These are phyloP conservation scores for Heterocephalus glaber DNA, from an alignment of 2,113 vertebrate species.

Conservation along the genomic window DNA sequence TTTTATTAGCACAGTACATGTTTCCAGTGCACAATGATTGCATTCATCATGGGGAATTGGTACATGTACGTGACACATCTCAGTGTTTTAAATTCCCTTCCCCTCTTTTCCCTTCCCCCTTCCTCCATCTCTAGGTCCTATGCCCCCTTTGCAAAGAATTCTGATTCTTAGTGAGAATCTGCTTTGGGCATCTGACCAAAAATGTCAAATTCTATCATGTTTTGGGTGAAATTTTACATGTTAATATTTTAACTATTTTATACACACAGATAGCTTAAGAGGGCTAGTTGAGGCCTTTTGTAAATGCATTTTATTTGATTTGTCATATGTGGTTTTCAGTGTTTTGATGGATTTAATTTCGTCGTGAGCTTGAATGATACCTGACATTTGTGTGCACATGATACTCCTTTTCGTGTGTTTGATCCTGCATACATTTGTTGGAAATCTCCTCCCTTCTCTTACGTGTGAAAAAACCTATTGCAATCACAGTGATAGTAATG, in stretches of 20 bases:
- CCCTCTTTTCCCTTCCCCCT: too few species aligned
- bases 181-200: not conserved
- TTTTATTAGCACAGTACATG: not conserved
- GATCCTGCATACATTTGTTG: not conserved
- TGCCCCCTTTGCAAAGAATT: not conserved
- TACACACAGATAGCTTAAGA: not conserved
- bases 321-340: not conserved
- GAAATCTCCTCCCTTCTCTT: not conserved
- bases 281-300: not conserved
- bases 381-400: not conserved
- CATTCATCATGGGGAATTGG: not conserved
- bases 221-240: not conserved
- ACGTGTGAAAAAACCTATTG: not conserved
- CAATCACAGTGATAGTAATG: not conserved
- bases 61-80: not conserved
- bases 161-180: not conserved
- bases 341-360: not conserved
- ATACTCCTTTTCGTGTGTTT: not conserved
- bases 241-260: not conserved
- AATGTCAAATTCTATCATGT: not conserved
- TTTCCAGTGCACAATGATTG: not conserved
- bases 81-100: not conserved
- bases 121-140: not conserved
- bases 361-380: not conserved
- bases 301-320: not conserved